A percentile compares a stretch with the other conserved stretches of the same genome.
These are phyloP conservation scores for Entomobrya multifasciata DNA, from an alignment of 2,888 invertebrate species.

Conservation along the genomic window DNA sequence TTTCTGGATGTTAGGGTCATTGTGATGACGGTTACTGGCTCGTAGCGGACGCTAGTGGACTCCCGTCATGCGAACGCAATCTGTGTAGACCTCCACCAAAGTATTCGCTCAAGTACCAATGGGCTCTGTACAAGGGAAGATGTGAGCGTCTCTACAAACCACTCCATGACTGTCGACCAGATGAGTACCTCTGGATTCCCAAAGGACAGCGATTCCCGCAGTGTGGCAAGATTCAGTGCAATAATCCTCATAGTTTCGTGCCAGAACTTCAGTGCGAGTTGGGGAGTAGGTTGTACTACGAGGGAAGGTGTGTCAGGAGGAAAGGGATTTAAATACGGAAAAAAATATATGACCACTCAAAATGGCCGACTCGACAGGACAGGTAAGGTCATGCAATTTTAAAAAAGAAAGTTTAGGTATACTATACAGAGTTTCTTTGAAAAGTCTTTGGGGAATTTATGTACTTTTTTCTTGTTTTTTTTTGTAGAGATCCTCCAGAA, in stretches of 20 bases:
- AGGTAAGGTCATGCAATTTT: not conserved
- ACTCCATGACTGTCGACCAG: slow-evolving; percentile 79
- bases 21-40: slow-evolving; percentile 79
- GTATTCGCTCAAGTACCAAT: slow-evolving; percentile 78
- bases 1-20: slow-evolving; percentile 72
- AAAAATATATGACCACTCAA: not conserved
- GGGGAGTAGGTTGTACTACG: slow-evolving; percentile 72
- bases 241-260: slow-evolving; percentile 77
- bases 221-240: slow-evolving; percentile 78
- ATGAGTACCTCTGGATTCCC: slow-evolving; percentile 76
- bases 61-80: slow-evolving; percentile 79
- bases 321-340: slow-evolving; percentile 77
- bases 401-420: slow-evolving; percentile 1
- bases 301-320: slow-evolving; percentile 76
- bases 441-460: not conserved
- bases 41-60: slow-evolving; percentile 78
- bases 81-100: slow-evolving; percentile 79
- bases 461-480: no score
- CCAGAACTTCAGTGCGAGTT: slow-evolving; percentile 78
- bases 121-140: slow-evolving; percentile 79
- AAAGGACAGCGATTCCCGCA: slow-evolving; percentile 78
- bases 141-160: slow-evolving; percentile 78
- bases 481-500: no score
- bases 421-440: not conserved
- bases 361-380: not conserved